Evolutionary conservation across 2,797 vertebrate species (phyloP).

Genomic region (Protonibea diacanthus): DNA sequence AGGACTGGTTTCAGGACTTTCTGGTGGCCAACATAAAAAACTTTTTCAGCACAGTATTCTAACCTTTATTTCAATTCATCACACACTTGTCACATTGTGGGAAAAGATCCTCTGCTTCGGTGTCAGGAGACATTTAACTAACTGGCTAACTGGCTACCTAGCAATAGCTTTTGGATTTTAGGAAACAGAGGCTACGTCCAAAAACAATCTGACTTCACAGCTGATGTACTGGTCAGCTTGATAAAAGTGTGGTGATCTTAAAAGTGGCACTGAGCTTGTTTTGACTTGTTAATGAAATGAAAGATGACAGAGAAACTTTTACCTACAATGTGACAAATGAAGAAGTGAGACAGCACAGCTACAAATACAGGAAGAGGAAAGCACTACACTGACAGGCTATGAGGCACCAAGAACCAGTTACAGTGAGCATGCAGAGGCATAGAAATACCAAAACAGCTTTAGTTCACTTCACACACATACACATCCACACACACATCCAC

Average conservation of each 20-base stretch:
- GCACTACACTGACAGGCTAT: constrained; percentile 28
- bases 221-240: background rate
- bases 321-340: background rate
- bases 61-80: background rate
- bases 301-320: background rate
- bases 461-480: constrained; percentile 2
- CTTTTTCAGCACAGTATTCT: background rate
- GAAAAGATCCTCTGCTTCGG: background rate
- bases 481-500: background rate
- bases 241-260: background rate
- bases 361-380: constrained; percentile 24
- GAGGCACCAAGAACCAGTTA: constrained; percentile 51
- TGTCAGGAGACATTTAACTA: background rate
- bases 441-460: constrained; percentile 31
- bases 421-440: constrained; percentile 75
- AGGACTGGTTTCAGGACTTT: background rate
- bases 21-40: background rate
- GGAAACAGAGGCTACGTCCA: no score
- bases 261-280: background rate
- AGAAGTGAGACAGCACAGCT: constrained; percentile 17
- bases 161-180: background rate
- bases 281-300: background rate
- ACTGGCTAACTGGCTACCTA: background rate
- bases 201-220: background rate
- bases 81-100: background rate